A percentile compares a stretch with the other conserved stretches of the same genome.
phyloP scores from a whole-genome alignment of 23 tunicate species.

The Ciona savignyi region DNA sequence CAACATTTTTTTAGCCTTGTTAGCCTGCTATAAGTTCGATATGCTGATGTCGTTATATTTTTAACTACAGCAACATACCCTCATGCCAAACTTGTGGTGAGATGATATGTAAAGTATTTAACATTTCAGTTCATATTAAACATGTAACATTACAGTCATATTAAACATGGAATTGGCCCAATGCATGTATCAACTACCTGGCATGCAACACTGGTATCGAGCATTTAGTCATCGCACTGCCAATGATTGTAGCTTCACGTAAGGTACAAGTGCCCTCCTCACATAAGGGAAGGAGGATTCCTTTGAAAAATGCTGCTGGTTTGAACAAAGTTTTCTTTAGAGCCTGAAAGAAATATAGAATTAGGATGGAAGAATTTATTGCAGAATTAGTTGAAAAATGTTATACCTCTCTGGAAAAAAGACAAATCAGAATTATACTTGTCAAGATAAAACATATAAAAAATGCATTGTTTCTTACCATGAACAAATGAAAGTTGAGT shows the following conservation, averaged over 20 bases:
- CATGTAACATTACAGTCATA: too few species aligned
- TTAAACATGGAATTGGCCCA: too few species aligned
- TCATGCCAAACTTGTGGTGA: too few species aligned
- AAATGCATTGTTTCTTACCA: slow-evolving; percentile 27
- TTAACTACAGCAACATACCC: too few species aligned
- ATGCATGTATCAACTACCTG: slow-evolving; percentile 7
- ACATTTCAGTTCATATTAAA: too few species aligned
- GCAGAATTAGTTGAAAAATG: neutral
- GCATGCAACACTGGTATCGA: slow-evolving; percentile 76
- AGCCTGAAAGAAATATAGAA: too few species aligned
- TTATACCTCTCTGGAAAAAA: neutral
- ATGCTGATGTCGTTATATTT: too few species aligned
- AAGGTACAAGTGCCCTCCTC: slow-evolving; percentile 92
- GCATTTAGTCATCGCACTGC: slow-evolving; percentile 72
- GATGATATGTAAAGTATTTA: too few species aligned
- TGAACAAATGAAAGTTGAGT: slow-evolving; percentile 74
- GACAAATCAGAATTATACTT: neutral
- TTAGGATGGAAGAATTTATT: too few species aligned
- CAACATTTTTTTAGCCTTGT: too few species aligned
- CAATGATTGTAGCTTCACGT: slow-evolving; percentile 89
- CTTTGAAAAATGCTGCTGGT: slow-evolving; percentile 88
- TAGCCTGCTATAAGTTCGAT: too few species aligned
- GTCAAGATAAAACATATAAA: neutral
- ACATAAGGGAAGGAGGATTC: slow-evolving; percentile 80
- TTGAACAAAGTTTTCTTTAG: slow-evolving; percentile 82